Evolutionary conservation across 2,888 invertebrate species (phyloP), one percentile per base, ranked within the genome.

Genomic region (Coenonympha glycerion): DNA sequence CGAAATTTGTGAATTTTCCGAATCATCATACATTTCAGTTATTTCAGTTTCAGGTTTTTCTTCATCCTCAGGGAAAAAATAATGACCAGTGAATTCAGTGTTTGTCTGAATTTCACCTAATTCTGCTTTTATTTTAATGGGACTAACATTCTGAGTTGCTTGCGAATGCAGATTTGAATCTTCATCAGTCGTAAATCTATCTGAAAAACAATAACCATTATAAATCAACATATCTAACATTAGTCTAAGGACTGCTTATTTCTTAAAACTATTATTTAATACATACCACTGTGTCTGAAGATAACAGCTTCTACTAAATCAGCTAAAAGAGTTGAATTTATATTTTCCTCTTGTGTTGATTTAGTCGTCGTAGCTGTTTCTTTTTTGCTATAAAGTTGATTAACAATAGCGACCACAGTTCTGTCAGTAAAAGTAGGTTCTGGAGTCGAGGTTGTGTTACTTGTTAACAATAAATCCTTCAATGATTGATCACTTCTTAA

Each of bases 261-360:
- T n/a, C n/a, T n/a, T n/a, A n/a, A n/a, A n/a, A n/a, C n/a, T n/a
- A n/a, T n/a, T 40, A 11, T 9, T 39, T 44, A n/a, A 3, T 28
- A 47, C 63, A 21, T 70, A 84, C 86, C 80, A 48, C 69, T 70
- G 53, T 69, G 79, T 64, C 79, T 71, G 62, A 86, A 86, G 59
- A 87, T 86, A 6, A 87, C 79, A 30, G 85, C 83, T 67, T 86
- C 84, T 6, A 87, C 78, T 52, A 87, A 76, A 70, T 87, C 79
- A 3, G 76, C 81, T 19, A 87, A 71, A 46, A 85, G 63, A 8
- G 86, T 85, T 28, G 86, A 85, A 65, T 87, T 86, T 0, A 84
- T 61, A 42, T 66, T 64, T 49, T 83, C 78, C 52, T 56, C 69
- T 21, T 72, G 63, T 2, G 73, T 65, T 24, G 65, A 41, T 61